Evolutionary conservation across 2,888 invertebrate genomes (phyloP).

Genomic region (Slavum lentiscoides): DNA sequence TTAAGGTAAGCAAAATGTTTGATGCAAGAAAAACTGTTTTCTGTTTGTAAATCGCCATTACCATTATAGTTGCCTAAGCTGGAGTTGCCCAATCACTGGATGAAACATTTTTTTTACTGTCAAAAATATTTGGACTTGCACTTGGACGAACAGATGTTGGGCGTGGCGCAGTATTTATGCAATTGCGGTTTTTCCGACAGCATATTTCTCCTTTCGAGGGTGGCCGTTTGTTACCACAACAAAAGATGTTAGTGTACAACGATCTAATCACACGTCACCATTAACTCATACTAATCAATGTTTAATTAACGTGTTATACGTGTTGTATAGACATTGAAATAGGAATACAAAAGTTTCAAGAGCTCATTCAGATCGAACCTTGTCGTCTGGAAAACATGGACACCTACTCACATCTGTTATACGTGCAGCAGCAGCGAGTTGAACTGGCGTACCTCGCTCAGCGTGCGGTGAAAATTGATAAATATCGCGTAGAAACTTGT

Average conservation of each 20-base stretch:
- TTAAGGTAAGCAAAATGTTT: constrained; percentile 63
- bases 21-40: background rate
- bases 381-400: constrained; percentile 94
- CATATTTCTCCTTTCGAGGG: constrained; percentile 87
- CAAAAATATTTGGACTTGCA: constrained; percentile 89
- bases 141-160: constrained; percentile 84
- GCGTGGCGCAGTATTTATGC: constrained; percentile 76
- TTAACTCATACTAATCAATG: constrained; percentile 11
- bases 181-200: constrained; percentile 82
- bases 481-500: constrained; percentile 95
- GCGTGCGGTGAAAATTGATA: constrained; percentile 89
- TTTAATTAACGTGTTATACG: background rate
- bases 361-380: constrained; percentile 84
- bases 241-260: constrained; percentile 70
- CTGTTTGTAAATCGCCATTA: background rate
- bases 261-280: constrained; percentile 7
- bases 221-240: constrained; percentile 90
- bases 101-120: constrained; percentile 88
- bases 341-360: constrained; percentile 82
- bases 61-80: constrained; percentile 61
- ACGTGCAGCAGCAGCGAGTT: constrained; percentile 88
- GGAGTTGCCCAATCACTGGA: constrained; percentile 83
- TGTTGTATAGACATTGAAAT: constrained; percentile 78
- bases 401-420: constrained; percentile 92
- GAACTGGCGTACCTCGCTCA: constrained; percentile 93